These are phyloP conservation scores for Halictus ligatus DNA, from an alignment of 2,888 invertebrate species.

Conservation along the genomic window DNA sequence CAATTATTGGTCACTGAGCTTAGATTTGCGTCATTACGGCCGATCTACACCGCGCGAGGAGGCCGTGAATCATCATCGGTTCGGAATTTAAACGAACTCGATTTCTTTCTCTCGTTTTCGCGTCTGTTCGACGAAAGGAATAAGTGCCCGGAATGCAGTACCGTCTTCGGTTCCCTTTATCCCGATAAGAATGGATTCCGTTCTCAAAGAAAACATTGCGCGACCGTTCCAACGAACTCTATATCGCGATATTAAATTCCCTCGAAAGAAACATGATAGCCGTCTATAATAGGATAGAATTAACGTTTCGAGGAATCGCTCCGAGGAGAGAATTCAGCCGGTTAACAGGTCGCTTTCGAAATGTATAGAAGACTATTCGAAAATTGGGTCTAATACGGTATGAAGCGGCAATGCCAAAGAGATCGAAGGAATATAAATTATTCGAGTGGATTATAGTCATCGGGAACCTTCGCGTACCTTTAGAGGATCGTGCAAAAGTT, in stretches of 20 bases:
- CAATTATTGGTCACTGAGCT: constrained; percentile 40
- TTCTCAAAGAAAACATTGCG: no score
- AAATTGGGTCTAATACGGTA: background rate
- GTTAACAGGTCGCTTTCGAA: background rate
- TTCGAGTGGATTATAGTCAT: constrained; percentile 48
- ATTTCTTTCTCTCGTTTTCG: background rate
- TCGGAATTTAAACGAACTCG: background rate
- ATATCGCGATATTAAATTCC: background rate
- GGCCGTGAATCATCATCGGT: background rate
- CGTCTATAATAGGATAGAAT: background rate
- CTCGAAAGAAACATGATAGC: background rate
- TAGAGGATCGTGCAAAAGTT: constrained; percentile 7
- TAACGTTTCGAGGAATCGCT: no score
- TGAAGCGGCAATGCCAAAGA: constrained; percentile 56
- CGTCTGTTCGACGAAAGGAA: background rate
- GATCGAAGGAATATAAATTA: constrained; percentile 52
- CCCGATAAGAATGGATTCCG: background rate
- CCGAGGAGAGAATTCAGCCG: background rate
- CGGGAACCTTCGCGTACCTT: constrained; percentile 28
- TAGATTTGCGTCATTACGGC: background rate
- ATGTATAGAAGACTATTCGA: constrained; percentile 15
- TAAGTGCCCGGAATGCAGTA: background rate
- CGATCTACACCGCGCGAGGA: background rate
- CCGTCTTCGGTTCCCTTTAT: background rate
- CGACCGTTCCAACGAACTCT: background rate